Conservation (phyloP, 1,140 invertebrate species). For the Eumeta japonica region DNA sequence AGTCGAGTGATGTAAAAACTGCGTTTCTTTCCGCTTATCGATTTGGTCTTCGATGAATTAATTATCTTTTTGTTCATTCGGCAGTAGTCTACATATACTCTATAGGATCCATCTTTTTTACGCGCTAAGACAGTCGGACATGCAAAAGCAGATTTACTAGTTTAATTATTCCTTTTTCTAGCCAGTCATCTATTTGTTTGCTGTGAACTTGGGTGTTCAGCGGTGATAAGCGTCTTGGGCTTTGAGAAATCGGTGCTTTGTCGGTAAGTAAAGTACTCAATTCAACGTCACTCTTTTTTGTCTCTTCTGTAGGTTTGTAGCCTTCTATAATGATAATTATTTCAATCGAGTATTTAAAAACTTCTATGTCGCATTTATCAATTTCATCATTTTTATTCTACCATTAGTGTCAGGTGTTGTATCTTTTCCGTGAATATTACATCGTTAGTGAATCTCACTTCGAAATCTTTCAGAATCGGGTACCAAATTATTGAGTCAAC, state of each 20-base stretch:
- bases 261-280: constrained; percentile 20
- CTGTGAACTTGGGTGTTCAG: constrained; percentile 18
- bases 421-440: constrained; percentile 8
- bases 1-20: too few species aligned
- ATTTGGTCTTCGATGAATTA: too few species aligned
- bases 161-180: too few species aligned
- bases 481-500: constrained; percentile 11
- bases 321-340: constrained; percentile 7
- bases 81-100: too few species aligned
- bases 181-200: too few species aligned
- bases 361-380: constrained; percentile 1
- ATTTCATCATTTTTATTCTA: constrained; percentile 2
- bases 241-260: too few species aligned
- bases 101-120: too few species aligned
- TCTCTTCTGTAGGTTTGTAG: constrained; percentile 5
- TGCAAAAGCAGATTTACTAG: too few species aligned
- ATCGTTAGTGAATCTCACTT: constrained; percentile 9
- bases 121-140: too few species aligned
- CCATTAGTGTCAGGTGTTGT: constrained; percentile 2
- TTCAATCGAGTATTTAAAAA: constrained; percentile 4
- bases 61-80: too few species aligned
- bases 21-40: too few species aligned
- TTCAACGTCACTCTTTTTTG: constrained; percentile 9
- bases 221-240: constrained; percentile 18
- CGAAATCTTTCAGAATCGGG: constrained; percentile 11